phyloP scores from a whole-genome alignment of 2,113 vertebrate genomes.

The Dasyprocta punctata region DNA sequence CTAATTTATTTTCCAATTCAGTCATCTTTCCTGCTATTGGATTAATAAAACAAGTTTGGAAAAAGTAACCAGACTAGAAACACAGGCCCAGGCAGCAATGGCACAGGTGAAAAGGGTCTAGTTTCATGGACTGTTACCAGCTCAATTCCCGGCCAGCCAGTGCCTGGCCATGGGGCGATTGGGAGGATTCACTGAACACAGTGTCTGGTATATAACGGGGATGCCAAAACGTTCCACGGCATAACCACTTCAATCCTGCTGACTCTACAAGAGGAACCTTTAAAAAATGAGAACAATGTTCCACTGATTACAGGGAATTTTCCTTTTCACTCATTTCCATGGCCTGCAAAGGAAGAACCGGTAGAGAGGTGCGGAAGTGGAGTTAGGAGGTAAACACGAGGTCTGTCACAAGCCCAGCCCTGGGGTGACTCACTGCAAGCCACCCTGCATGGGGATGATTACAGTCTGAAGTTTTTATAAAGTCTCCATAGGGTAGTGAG shows the following conservation, averaged over 20 bases:
- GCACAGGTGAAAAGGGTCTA: background rate
- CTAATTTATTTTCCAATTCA: background rate
- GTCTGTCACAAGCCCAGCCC: background rate
- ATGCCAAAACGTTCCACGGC: background rate
- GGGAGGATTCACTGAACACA: background rate
- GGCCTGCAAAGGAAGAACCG: background rate
- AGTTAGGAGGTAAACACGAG: background rate
- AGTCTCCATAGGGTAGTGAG: background rate
- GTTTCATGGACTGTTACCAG: too few species aligned
- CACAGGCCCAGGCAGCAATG: background rate
- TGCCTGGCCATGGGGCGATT: background rate
- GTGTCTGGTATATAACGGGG: background rate
- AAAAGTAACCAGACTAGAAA: background rate
- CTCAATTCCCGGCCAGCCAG: accelerated
- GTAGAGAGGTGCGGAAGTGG: background rate
- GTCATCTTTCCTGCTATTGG: background rate
- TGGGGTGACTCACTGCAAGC: background rate
- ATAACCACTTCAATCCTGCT: background rate
- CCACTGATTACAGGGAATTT: background rate
- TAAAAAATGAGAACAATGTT: background rate
- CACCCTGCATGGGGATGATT: too few species aligned
- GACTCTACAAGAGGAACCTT: background rate
- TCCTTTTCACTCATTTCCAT: background rate
- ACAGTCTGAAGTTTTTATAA: background rate
- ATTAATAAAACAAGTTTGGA: background rate